Percentiles rank a stretch among this genome's conserved stretches.
phyloP scores from a whole-genome alignment of 1,140 invertebrate species.

The Apis dorsata region DNA sequence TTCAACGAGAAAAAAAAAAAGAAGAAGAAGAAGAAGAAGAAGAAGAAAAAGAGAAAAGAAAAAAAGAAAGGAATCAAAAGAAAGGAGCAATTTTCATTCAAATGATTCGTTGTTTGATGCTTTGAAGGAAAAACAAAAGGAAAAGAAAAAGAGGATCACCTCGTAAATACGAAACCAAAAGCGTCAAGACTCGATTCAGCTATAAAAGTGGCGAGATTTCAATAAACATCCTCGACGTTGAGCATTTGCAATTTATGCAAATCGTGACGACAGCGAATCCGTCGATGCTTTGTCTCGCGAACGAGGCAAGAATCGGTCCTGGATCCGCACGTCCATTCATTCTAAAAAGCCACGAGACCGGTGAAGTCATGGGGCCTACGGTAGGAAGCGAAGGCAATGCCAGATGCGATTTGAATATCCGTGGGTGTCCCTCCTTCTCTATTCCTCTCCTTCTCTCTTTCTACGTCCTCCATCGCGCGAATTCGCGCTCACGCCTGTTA shows the following conservation, averaged over 20 bases:
- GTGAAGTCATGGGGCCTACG: background rate
- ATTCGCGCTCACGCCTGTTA: background rate
- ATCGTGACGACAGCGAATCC: background rate
- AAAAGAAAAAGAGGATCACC: background rate
- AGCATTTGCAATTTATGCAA: constrained; percentile 1
- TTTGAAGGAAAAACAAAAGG: background rate
- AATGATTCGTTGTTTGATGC: background rate
- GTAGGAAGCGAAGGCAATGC: constrained; percentile 26
- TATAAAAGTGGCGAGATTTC: background rate
- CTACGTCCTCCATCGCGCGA: background rate
- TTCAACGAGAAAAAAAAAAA: no score
- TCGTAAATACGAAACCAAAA: background rate
- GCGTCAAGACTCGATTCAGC: background rate
- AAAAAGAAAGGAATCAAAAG: background rate
- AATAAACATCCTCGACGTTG: background rate
- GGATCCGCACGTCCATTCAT: background rate
- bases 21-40: no score
- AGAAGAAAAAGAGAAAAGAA: no score
- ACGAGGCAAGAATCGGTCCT: background rate
- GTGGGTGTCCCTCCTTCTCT: constrained; percentile 12
- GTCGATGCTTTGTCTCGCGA: background rate
- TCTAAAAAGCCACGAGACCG: background rate
- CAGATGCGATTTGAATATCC: constrained; percentile 31
- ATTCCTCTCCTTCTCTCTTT: background rate
- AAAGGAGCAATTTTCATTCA: background rate